A percentile compares a stretch with the other conserved stretches of the same genome.
Evolutionary conservation across 1,140 invertebrate genomes (phyloP).

Genomic region (Sitobion miscanthi): DNA sequence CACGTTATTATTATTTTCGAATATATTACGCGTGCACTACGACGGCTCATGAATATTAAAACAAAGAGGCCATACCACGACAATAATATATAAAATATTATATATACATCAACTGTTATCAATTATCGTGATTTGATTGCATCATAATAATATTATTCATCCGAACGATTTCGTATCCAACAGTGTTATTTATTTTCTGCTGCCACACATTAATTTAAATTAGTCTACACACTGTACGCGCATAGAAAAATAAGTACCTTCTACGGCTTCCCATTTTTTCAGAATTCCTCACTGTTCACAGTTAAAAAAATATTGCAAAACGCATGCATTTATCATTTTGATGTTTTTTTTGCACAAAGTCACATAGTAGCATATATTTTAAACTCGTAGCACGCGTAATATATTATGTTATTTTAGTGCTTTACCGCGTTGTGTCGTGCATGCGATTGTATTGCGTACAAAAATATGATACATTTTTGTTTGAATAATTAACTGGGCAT

Average conservation of each 20-base stretch:
- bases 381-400: neutral
- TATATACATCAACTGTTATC: neutral
- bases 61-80: neutral
- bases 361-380: neutral
- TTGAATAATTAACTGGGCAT: neutral
- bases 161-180: neutral
- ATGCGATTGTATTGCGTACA: neutral
- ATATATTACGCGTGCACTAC: neutral
- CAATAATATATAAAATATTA: neutral
- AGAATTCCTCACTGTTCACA: neutral
- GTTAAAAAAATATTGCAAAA: neutral
- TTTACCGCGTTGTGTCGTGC: neutral
- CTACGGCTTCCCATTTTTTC: neutral
- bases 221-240: neutral
- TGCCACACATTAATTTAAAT: neutral
- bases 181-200: neutral
- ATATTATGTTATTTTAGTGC: neutral
- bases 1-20: constrained; percentile 26
- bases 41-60: neutral
- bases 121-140: constrained; percentile 4
- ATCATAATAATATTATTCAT: neutral
- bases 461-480: neutral
- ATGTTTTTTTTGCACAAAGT: neutral
- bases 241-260: neutral
- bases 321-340: neutral